Evolutionary conservation across 1,140 invertebrate genomes (phyloP).

Genomic region (Drosophila lowei): DNA sequence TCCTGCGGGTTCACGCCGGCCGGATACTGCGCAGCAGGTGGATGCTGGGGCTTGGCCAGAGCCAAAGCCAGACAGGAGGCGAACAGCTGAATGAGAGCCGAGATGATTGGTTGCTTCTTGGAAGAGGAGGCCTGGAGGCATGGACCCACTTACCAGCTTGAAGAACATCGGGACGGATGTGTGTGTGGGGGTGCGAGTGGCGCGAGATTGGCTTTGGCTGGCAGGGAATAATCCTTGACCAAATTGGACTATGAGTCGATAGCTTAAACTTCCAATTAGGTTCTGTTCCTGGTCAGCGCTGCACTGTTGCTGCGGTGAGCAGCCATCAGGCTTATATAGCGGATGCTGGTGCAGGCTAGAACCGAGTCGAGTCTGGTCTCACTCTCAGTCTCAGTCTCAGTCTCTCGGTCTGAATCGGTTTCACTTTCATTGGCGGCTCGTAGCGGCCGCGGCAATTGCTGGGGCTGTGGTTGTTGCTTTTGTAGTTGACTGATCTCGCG

Average conservation of each 20-base stretch:
- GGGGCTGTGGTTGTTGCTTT: constrained; percentile 51
- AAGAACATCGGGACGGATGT: constrained; percentile 67
- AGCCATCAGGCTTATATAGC: constrained; percentile 73
- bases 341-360: constrained; percentile 58
- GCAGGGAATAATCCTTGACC: constrained; percentile 62
- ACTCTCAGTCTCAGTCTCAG: constrained; percentile 38
- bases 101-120: not conserved
- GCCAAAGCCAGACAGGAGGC: constrained; percentile 63
- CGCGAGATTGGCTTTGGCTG: constrained; percentile 4
- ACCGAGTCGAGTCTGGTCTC: constrained; percentile 30
- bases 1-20: constrained; percentile 82
- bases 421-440: constrained; percentile 73
- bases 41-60: constrained; percentile 79
- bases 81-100: constrained; percentile 52
- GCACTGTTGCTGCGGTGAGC: constrained; percentile 67
- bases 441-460: constrained; percentile 30
- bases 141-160: constrained; percentile 75
- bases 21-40: constrained; percentile 76
- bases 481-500: constrained; percentile 80
- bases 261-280: constrained; percentile 82
- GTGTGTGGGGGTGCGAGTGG: constrained; percentile 8
- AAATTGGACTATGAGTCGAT: constrained; percentile 81
- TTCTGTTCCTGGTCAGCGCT: constrained; percentile 71
- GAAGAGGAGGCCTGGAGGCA: constrained; percentile 1
- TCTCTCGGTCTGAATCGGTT: constrained; percentile 58